These are phyloP conservation scores for Tachuris rubrigastra DNA, from an alignment of 2,113 vertebrate species.

Conservation along the genomic window DNA sequence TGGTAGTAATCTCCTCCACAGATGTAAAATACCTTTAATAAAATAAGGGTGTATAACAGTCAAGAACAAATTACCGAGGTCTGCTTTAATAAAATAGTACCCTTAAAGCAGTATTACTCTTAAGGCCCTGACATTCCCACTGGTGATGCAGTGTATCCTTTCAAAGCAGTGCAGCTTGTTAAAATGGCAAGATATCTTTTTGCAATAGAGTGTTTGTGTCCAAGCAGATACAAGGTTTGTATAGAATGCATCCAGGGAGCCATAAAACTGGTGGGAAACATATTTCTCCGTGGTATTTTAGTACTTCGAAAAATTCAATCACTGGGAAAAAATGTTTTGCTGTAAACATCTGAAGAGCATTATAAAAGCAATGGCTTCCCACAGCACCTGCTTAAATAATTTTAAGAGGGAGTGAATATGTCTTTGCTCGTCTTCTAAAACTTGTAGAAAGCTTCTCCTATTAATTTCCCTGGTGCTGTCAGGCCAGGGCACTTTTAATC, in stretches of 20 bases:
- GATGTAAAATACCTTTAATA: constrained; percentile 72
- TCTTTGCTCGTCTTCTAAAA: constrained; percentile 42
- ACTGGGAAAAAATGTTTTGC: constrained; percentile 75
- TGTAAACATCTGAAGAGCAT: constrained; percentile 76
- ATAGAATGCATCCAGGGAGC: constrained; percentile 60
- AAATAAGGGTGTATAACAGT: constrained; percentile 68
- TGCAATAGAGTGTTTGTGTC: constrained; percentile 67
- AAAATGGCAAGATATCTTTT: constrained; percentile 63
- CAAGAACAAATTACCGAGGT: constrained; percentile 68
- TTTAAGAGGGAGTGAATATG: constrained; percentile 53
- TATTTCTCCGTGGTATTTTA: constrained; percentile 75
- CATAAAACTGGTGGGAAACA: constrained; percentile 73
- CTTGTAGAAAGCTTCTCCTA: constrained; percentile 39
- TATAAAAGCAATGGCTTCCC: constrained; percentile 71
- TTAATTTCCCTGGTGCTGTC: constrained; percentile 56
- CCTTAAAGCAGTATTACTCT: constrained; percentile 66
- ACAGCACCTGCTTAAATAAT: constrained; percentile 71
- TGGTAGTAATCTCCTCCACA: constrained; percentile 54
- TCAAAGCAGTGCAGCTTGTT: constrained; percentile 60
- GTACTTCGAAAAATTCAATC: constrained; percentile 77
- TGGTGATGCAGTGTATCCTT: constrained; percentile 28
- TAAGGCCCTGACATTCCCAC: constrained; percentile 47
- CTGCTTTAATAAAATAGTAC: constrained; percentile 70
- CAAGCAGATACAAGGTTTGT: constrained; percentile 68
- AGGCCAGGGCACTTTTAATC: constrained; percentile 44